Conservation (phyloP, 2,888 invertebrate species). For the Syritta pipiens region DNA sequence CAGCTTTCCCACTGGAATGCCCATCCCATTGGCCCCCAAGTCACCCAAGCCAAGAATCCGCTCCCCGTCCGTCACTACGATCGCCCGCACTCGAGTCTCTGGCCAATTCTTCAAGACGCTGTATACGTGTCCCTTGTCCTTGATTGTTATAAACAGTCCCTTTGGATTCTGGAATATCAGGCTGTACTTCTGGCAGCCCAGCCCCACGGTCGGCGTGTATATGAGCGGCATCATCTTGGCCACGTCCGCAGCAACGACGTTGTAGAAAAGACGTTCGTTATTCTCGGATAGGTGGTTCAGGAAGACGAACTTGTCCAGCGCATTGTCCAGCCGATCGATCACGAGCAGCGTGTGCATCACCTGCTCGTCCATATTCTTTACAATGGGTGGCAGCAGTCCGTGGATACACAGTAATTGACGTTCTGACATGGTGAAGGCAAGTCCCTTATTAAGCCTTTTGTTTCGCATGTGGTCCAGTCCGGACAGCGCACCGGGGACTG, state of each 20-base stretch:
- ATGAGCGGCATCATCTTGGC: conserved; percentile 97
- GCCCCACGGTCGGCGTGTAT: conserved; percentile 99
- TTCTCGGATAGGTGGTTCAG: conserved; percentile 91
- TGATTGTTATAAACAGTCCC: conserved; percentile 96
- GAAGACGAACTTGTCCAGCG: conserved; percentile 97
- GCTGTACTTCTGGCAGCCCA: conserved; percentile 98
- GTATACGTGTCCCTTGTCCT: conserved; percentile 97
- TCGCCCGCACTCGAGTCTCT: conserved; percentile 90
- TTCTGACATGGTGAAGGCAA: conserved; percentile 96
- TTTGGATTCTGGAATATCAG: conserved; percentile 93
- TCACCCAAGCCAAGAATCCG: conserved; percentile 98
- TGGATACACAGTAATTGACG: conserved; percentile 96
- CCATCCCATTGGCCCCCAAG: conserved; percentile 98
- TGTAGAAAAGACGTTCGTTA: conserved; percentile 97
- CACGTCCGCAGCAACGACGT: conserved; percentile 91
- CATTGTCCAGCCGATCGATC: conserved; percentile 90
- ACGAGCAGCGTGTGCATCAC: conserved; percentile 89
- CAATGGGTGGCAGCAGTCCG: conserved; percentile 94
- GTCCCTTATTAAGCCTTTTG: too few species aligned
- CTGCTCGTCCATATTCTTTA: conserved; percentile 94
- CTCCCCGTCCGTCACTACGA: conserved; percentile 99
- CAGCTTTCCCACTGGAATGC: conserved; percentile 98
- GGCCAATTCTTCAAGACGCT: conserved; percentile 93
- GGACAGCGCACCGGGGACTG: too few species aligned
- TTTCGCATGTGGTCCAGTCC: too few species aligned